These are phyloP conservation scores for Mustelus asterias DNA, from an alignment of 2,113 vertebrate species.

Conservation along the genomic window DNA sequence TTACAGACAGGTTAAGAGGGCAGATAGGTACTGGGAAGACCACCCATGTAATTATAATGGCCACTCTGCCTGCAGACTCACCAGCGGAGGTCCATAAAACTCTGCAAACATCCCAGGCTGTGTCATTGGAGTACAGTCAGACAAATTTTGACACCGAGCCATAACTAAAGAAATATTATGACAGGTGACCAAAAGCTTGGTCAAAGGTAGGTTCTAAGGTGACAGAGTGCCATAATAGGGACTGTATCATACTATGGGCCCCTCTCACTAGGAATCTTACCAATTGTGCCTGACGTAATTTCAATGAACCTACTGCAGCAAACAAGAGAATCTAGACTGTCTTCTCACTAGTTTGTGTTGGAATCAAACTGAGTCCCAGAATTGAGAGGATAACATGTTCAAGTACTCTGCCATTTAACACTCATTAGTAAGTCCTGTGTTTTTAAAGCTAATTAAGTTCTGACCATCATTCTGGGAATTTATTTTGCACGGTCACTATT, in stretches of 20 bases:
- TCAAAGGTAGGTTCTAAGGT: neutral
- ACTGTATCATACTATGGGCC: neutral
- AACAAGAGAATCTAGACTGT: neutral
- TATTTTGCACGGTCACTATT: neutral
- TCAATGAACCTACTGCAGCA: neutral
- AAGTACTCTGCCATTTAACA: neutral
- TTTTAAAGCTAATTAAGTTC: neutral
- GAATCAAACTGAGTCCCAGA: neutral
- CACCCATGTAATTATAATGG: no score
- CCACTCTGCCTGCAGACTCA: no score
- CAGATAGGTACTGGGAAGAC: no score
- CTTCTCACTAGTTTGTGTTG: neutral
- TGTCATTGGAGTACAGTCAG: neutral
- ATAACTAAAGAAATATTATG: neutral
- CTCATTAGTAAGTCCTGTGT: neutral
- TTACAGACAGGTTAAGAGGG: no score
- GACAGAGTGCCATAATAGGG: neutral
- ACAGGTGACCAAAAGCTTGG: neutral
- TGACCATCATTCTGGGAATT: neutral
- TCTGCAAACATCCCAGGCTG: neutral
- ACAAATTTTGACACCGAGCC: neutral
- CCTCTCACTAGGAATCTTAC: neutral
- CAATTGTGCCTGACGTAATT: neutral
- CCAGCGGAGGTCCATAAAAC: neutral
- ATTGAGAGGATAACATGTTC: neutral